Percentiles rank a stretch among this genome's conserved stretches.
Conservation (phyloP, 2,888 invertebrate genomes). For the Ennomos fuscantarius region DNA sequence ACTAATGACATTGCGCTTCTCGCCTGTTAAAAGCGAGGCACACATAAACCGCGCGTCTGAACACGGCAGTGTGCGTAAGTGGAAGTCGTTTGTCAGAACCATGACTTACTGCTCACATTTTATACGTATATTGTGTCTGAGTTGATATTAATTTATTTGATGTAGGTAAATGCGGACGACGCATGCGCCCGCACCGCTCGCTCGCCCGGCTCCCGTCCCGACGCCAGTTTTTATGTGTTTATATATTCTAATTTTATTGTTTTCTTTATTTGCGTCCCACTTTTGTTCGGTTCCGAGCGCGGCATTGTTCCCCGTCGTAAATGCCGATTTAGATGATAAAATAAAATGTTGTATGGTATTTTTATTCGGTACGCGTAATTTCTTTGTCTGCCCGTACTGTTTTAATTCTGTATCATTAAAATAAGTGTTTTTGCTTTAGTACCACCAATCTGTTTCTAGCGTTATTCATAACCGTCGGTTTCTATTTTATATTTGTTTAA, state of each 20-base stretch:
- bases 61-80: not conserved
- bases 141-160: conserved; percentile 71
- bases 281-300: conserved; percentile 82
- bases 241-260: conserved; percentile 86
- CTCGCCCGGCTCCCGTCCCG: conserved; percentile 60
- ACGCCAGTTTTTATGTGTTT: conserved; percentile 82
- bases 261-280: conserved; percentile 85
- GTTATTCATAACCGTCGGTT: too few species aligned
- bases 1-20: too few species aligned
- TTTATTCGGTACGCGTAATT: conserved; percentile 66
- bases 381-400: conserved; percentile 57
- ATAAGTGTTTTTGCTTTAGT: conserved; percentile 25
- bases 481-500: too few species aligned
- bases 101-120: conserved; percentile 11
- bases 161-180: conserved; percentile 61
- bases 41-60: too few species aligned
- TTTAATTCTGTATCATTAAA: conserved; percentile 56
- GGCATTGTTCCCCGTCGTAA: conserved; percentile 83
- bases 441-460: too few species aligned
- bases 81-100: not conserved
- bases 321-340: conserved; percentile 84
- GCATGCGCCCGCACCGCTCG: conserved; percentile 62
- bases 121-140: conserved; percentile 26
- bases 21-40: too few species aligned
- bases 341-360: conserved; percentile 82